Percentiles rank a stretch among this genome's conserved stretches.
Conservation (phyloP, 1,140 invertebrate genomes). For the Chelonus insularis region DNA sequence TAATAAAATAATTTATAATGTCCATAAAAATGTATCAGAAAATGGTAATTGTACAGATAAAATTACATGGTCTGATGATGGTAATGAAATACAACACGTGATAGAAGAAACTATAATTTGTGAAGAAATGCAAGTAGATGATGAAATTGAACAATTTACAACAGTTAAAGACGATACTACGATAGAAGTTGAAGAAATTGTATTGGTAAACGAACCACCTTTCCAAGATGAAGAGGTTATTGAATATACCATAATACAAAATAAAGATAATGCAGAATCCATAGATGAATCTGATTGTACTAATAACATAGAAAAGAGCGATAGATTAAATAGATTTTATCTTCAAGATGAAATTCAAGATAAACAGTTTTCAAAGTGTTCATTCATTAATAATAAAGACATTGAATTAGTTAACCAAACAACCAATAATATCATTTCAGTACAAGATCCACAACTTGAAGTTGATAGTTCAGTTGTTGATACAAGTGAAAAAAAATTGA, state of each 20-base stretch:
- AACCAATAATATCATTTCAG: too few relatives aligned
- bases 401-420: too few relatives aligned
- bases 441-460: too few relatives aligned
- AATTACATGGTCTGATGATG: too few relatives aligned
- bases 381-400: too few relatives aligned
- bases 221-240: slow-evolving; percentile 42
- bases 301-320: slow-evolving; percentile 26
- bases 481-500: too few relatives aligned
- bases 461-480: too few relatives aligned
- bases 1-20: too few relatives aligned
- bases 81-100: slow-evolving; percentile 43
- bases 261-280: slow-evolving; percentile 41
- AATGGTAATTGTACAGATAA: too few relatives aligned
- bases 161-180: slow-evolving; percentile 30
- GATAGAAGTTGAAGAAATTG: slow-evolving; percentile 43
- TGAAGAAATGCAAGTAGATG: slow-evolving; percentile 54
- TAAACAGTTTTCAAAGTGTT: too few relatives aligned
- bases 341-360: too few relatives aligned
- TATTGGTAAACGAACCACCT: slow-evolving; percentile 38
- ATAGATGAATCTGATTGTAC: slow-evolving; percentile 37
- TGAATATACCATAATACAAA: slow-evolving; percentile 48
- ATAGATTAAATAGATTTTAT: slow-evolving; percentile 28
- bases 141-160: slow-evolving; percentile 28
- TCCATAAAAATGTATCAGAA: too few relatives aligned
- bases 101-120: slow-evolving; percentile 57